Base-by-base conservation (phyloP, 2,888 invertebrate genomes). In the Blastobasis lacticolella region DNA sequence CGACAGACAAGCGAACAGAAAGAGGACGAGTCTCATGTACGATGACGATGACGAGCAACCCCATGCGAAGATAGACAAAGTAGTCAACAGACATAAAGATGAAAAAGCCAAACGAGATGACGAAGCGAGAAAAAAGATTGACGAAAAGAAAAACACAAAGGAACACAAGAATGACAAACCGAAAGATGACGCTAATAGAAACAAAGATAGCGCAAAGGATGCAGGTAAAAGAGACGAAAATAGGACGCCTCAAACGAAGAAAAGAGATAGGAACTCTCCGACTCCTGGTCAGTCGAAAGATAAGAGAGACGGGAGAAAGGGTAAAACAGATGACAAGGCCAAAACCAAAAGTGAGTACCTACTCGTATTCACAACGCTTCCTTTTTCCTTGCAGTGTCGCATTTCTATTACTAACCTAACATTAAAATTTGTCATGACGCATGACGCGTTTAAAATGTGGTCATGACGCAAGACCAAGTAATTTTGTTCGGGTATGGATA, bases 1-100 rank as follows among this genome's bases (percentile, higher is more conserved):
- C 3, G 54, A 53, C 6, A 45, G 49, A 10, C 10, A n/a, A 5
- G 8, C 60, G 0, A 60, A 67, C 55, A 57, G 77, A 40, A 80
- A 86, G 56, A 74, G 89, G 10, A 71, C 81, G 49, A 65, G 64
- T n/a, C 69, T 91, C 1, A 57, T 90, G 42, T 91, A 90, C 62
- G 75, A 77, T 0, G 73, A 81, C 5, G 90, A 89, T 5, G 89
- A 90, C 48, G 58, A 60, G 8, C 47, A 37, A 10, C 78, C 78
- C 1, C 67, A 89, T 57, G 75, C 72, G 10, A 85, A 81, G 66
- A 81, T 90, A 45, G 90, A 89, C 62, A 75, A 71, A 45, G 53
- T 87, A 1, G 72, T 88, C 0, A 65, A 76, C 44, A 63, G 73
- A 55, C 85, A 84, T 57, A 73, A 73, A 37, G 73, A 77, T 44